These are phyloP conservation scores for Xiphophorus couchianus DNA, from an alignment of 2,113 vertebrate genomes.

Conservation along the genomic window DNA sequence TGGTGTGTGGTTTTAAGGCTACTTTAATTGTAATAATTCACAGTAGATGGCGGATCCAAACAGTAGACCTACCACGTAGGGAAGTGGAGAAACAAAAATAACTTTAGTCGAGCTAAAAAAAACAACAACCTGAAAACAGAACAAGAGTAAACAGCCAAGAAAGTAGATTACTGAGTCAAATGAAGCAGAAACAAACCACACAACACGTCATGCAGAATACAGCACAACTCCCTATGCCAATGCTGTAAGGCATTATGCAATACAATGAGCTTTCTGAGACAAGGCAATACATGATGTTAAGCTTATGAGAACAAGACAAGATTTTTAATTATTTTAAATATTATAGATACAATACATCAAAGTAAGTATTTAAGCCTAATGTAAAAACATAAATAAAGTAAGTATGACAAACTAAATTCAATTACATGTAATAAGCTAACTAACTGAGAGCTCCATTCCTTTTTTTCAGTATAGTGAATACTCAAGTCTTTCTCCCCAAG, in stretches of 20 bases:
- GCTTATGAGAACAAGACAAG: too few relatives aligned
- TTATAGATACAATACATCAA: neutral
- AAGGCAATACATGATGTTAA: neutral
- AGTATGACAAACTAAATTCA: too few relatives aligned
- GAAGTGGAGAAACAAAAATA: neutral
- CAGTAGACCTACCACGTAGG: neutral
- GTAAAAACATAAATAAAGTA: too few relatives aligned
- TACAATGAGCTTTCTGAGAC: neutral
- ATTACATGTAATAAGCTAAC: too few relatives aligned
- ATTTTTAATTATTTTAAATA: neutral
- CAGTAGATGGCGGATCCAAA: neutral
- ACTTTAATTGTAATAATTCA: neutral
- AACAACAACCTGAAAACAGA: neutral
- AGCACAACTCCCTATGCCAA: neutral
- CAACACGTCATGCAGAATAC: neutral
- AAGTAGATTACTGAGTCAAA: neutral
- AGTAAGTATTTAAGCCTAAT: neutral
- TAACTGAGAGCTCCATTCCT: too few relatives aligned
- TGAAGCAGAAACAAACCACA: neutral
- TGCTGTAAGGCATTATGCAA: neutral
- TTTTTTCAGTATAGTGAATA: too few relatives aligned
- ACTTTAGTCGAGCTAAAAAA: neutral
- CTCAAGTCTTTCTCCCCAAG: too few relatives aligned
- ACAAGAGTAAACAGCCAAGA: too few relatives aligned
- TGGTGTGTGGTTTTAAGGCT: slow-evolving; percentile 30